phyloP scores from a whole-genome alignment of 53 echinoderm and acorn worm species.

The Henricia sp. region DNA sequence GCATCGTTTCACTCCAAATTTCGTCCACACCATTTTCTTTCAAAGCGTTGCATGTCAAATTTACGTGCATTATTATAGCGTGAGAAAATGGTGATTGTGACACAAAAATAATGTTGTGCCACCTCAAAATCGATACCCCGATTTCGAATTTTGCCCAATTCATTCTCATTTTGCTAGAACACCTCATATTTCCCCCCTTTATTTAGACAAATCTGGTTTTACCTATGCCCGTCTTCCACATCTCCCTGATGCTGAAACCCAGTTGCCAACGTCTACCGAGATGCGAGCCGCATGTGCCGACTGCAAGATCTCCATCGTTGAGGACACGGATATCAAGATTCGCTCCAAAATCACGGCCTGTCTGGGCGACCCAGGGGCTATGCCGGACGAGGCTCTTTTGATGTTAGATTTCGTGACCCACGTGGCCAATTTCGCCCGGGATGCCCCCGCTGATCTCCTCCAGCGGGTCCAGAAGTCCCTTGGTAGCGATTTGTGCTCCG shows the following conservation, averaged over 20 bases:
- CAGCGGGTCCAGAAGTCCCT: conserved; percentile 14
- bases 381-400: conserved; percentile 9
- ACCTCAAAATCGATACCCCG: not conserved
- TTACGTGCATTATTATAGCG: not conserved
- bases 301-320: not conserved
- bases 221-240: not conserved
- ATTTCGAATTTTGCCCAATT: not conserved
- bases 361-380: conserved; percentile 12
- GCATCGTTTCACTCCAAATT: too few relatives aligned
- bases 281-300: not conserved
- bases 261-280: conserved; percentile 8
- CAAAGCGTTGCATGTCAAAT: too few relatives aligned
- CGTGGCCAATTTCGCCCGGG: not conserved
- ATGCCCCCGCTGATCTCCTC: not conserved
- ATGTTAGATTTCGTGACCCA: conserved; percentile 24
- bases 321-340: not conserved
- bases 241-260: not conserved
- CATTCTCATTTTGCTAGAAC: not conserved
- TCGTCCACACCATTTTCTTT: too few relatives aligned
- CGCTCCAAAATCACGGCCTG: conserved; percentile 15
- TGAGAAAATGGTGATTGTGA: not conserved
- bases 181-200: not conserved
- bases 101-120: not conserved
- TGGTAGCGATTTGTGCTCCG: conserved; percentile 3
- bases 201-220: conserved; percentile 16